Percentiles rank a stretch among this genome's conserved stretches.
Conservation (phyloP, 2,113 vertebrate genomes). For the Platycercus adscitus region DNA sequence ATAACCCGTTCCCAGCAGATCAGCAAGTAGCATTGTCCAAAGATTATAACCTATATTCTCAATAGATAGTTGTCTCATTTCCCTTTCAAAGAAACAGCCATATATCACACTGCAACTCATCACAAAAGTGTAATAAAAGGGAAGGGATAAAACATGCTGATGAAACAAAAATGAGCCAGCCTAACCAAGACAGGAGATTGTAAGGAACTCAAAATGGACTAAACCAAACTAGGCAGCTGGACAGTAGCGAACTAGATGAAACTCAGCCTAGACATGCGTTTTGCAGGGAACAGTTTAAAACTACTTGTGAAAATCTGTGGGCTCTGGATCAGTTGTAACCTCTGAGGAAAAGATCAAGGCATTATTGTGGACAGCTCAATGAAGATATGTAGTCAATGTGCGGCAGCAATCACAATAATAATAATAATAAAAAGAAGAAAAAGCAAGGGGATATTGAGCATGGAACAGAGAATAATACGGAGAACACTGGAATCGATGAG, state of each 20-base stretch:
- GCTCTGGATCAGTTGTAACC: not conserved
- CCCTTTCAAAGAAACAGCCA: not conserved
- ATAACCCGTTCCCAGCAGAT: not conserved
- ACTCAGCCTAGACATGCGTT: not conserved
- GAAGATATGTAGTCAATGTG: not conserved
- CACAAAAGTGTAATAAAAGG: conserved; percentile 16
- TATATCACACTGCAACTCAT: conserved; percentile 4
- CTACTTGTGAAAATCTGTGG: not conserved
- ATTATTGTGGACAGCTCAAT: not conserved
- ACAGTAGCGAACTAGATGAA: not conserved
- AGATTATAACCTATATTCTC: conserved; percentile 22
- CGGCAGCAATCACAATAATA: not conserved
- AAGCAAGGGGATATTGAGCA: not conserved
- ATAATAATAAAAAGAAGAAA: not conserved
- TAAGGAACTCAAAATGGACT: not conserved
- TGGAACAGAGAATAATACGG: not conserved
- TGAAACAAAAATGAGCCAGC: conserved; percentile 3
- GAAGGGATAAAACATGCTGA: not conserved
- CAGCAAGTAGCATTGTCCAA: conserved; percentile 1
- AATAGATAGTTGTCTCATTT: conserved; percentile 28
- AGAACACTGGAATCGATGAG: conserved; percentile 19
- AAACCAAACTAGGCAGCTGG: not conserved
- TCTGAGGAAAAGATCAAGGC: not conserved
- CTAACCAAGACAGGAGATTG: not conserved
- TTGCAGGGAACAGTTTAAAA: conserved; percentile 10